Evolutionary conservation across 2,888 invertebrate genomes (phyloP).

Genomic region (Eristalis arbustorum): DNA sequence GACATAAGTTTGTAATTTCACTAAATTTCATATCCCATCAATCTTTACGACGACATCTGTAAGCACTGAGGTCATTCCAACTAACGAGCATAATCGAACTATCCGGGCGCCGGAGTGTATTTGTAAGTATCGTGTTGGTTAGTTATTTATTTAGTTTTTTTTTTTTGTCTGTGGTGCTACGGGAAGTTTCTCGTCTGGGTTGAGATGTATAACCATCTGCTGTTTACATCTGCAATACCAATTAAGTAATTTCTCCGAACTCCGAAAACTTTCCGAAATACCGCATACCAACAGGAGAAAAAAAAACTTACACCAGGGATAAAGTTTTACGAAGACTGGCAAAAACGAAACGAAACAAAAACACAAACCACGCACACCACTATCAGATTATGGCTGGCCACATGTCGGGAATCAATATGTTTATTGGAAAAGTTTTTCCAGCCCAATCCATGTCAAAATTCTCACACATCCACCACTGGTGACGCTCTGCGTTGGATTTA

Average conservation of each 20-base stretch:
- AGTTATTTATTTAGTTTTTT: background rate
- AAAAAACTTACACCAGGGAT: conserved; percentile 2
- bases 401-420: conserved; percentile 48
- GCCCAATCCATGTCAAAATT: background rate
- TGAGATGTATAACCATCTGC: conserved; percentile 18
- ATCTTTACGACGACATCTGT: conserved; percentile 18
- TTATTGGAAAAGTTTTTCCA: conserved; percentile 61
- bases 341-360: background rate
- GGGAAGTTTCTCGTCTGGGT: background rate
- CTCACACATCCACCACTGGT: background rate
- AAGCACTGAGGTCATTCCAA: conserved; percentile 47
- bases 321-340: conserved; percentile 1
- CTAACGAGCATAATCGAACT: conserved; percentile 38
- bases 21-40: conserved; percentile 16
- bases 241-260: conserved; percentile 48
- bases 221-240: conserved; percentile 40
- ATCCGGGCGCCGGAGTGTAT: conserved; percentile 5
- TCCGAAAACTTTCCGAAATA: conserved; percentile 29
- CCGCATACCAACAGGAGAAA: conserved; percentile 26
- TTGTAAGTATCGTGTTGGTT: background rate
- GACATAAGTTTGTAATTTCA: conserved; percentile 28
- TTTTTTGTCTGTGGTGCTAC: background rate
- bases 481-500: background rate
- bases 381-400: conserved; percentile 31
- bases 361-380: conserved; percentile 20